Evolutionary conservation across 1,140 invertebrate genomes (phyloP), one percentile per base, ranked within the genome.

Genomic region (Subanguina moxae): DNA sequence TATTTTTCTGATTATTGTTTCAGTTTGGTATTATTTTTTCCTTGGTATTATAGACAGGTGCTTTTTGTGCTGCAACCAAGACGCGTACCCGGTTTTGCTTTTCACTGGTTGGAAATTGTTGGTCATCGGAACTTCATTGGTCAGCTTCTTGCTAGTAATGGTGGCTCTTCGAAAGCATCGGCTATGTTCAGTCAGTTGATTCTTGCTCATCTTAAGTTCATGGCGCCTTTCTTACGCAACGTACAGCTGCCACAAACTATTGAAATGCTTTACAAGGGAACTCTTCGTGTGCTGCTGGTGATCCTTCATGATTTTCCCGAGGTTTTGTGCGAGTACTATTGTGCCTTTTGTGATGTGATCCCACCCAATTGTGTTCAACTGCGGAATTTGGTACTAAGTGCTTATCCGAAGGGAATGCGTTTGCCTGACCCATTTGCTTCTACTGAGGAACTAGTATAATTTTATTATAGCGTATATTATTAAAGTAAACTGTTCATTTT

Each of bases 341-440:
- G 97, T 82, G 90, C 91, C 17, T 96, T 98, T 84, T 97, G 95
- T 83, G 95, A 98, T 85, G 92, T 93, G 48, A 97, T 99, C 78
- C 94, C 95, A 68, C 91, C 93, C 0, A 97, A 98, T 83, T 98
- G 94, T 82, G 94, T 97, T 76, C 94, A 96, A 84, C 94, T 99
- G 91, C 88, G 95, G 45, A 99, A 99, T 83, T 85, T 99, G 9
- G 94, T 99, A 58, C 85, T 99, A 52, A 95, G 93, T n/a, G 95
- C 96, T 11, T 97, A 96, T 78, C 95, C 96, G 13, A 86, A 93
- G 42, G 94, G 93, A 76, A 97, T 98, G 93, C 86, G 93, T 13
- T 85, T 97, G 56, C 95, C 94, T 0, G 94, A 97, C 87, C 94
- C 94, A 0, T 97, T 97, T 83, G 96, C 92, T 28, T 92, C 23